Conservation (phyloP, 2,113 vertebrate genomes). For the Morone chrysops region DNA sequence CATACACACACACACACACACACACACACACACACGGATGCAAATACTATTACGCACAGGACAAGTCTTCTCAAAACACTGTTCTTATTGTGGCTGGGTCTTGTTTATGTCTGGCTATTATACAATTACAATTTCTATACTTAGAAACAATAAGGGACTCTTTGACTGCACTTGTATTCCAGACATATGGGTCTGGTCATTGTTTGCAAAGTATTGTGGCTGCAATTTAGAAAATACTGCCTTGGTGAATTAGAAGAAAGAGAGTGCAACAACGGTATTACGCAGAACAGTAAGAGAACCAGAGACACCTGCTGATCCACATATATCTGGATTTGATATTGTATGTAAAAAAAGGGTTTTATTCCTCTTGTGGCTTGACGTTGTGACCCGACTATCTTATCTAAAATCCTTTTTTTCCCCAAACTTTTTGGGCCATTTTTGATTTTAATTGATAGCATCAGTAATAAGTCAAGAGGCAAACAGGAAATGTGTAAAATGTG, state of each 20-base stretch:
- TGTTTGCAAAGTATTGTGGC: slow-evolving; percentile 26
- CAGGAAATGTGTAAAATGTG: too few relatives aligned
- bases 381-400: background rate
- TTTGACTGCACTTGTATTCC: slow-evolving; percentile 15
- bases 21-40: background rate
- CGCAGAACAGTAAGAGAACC: background rate
- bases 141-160: slow-evolving; percentile 40
- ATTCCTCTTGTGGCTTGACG: background rate
- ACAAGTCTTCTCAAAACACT: background rate
- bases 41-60: background rate
- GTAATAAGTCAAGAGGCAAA: background rate
- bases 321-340: background rate
- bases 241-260: background rate
- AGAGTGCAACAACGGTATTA: background rate
- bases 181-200: slow-evolving; percentile 14
- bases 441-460: background rate
- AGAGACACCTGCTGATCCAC: background rate
- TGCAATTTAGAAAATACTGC: background rate
- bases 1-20: background rate
- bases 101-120: slow-evolving; percentile 33
- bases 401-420: background rate
- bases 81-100: slow-evolving; percentile 10
- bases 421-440: background rate
- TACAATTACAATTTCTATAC: slow-evolving; percentile 38
- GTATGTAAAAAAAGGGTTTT: background rate